These are phyloP conservation scores for Phalloptychus januarius DNA, from an alignment of 2,797 vertebrate species.

Conservation along the genomic window DNA sequence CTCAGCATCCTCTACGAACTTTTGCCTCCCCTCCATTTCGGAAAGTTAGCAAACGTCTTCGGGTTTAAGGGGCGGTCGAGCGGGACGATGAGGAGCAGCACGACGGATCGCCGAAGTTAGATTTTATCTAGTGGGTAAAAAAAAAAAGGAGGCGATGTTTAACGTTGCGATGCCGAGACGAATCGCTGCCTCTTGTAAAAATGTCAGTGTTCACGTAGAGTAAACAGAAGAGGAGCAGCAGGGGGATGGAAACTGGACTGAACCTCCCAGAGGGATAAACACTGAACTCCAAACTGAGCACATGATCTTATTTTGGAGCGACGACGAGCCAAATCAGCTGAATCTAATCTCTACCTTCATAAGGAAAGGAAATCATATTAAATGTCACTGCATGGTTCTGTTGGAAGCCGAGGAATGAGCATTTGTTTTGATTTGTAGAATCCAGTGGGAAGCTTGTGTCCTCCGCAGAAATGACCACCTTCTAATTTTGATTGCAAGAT, in stretches of 20 bases:
- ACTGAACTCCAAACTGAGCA: constrained; percentile 36
- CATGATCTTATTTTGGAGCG: constrained; percentile 30
- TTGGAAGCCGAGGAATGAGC: background rate
- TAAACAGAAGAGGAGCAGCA: constrained; percentile 13
- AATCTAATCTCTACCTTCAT: constrained; percentile 1
- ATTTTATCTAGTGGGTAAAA: background rate
- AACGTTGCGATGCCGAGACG: background rate
- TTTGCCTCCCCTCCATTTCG: background rate
- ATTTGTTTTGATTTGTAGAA: background rate
- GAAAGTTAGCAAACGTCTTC: background rate
- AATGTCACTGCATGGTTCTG: background rate
- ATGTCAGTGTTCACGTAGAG: constrained; percentile 28
- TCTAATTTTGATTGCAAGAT: background rate
- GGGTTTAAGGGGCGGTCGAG: background rate
- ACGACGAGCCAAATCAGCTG: constrained; percentile 10
- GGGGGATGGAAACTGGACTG: constrained; percentile 34
- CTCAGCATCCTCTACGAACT: constrained; percentile 35
- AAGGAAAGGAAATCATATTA: background rate
- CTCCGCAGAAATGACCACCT: too few relatives aligned
- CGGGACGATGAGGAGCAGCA: background rate
- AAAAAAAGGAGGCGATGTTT: background rate
- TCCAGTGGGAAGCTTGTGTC: background rate
- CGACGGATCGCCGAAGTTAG: background rate
- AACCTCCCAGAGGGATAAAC: constrained; percentile 60
- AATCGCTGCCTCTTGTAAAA: constrained; percentile 28